A percentile compares a stretch with the other conserved stretches of the same genome.
phyloP scores from a whole-genome alignment of 2,797 vertebrate species.

The Poecile montanus region DNA sequence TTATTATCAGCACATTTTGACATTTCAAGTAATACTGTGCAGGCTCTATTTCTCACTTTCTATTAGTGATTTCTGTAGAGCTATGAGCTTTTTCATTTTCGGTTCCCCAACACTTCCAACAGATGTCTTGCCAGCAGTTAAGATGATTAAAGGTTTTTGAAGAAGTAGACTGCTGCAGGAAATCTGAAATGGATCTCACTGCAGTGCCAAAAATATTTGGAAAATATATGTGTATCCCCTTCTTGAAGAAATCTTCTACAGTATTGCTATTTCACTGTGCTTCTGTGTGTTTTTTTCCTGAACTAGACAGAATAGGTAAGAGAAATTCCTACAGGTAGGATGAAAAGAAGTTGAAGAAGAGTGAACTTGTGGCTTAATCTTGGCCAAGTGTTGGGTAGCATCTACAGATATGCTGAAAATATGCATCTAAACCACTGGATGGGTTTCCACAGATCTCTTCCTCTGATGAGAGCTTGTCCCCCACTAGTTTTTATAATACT shows the following conservation, averaged over 20 bases:
- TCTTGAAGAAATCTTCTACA: slow-evolving; percentile 24
- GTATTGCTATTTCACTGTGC: not conserved
- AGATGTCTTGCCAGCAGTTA: slow-evolving; percentile 60
- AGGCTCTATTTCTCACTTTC: slow-evolving; percentile 65
- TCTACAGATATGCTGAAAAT: not conserved
- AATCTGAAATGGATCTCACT: slow-evolving; percentile 46
- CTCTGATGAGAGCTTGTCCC: not conserved
- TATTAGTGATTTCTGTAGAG: slow-evolving; percentile 49
- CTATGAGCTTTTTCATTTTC: slow-evolving; percentile 48
- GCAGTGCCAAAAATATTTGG: slow-evolving; percentile 48
- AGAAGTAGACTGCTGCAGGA: slow-evolving; percentile 49
- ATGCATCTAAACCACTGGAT: not conserved
- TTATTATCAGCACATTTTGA: slow-evolving; percentile 54
- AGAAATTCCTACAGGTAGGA: not conserved
- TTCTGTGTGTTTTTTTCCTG: not conserved
- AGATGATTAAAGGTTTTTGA: slow-evolving; percentile 65
- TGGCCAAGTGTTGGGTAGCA: not conserved
- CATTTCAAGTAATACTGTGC: slow-evolving; percentile 35
- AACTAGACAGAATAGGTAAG: not conserved
- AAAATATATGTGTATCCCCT: not conserved
- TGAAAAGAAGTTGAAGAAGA: not conserved
- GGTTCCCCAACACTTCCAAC: slow-evolving; percentile 42
- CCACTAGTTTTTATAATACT: not conserved
- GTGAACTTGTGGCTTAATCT: not conserved
- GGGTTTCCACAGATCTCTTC: not conserved